Percentiles rank a stretch among this genome's conserved stretches.
These are phyloP conservation scores for Pogonus chalceus DNA, from an alignment of 1,140 invertebrate species.

Conservation along the genomic window DNA sequence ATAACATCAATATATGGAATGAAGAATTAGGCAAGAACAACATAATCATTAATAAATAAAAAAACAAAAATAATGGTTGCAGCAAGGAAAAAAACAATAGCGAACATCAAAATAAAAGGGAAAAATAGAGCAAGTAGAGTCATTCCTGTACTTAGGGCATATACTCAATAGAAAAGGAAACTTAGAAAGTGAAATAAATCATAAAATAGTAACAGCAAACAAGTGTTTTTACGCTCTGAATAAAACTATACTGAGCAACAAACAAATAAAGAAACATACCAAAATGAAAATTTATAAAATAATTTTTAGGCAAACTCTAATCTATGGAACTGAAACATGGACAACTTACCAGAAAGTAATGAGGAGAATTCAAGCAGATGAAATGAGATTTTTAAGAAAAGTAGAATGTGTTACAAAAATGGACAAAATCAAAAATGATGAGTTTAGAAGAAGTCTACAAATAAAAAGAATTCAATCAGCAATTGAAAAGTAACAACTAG, in stretches of 20 bases:
- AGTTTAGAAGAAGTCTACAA: too few relatives aligned
- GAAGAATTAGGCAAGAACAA: background rate
- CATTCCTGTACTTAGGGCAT: background rate
- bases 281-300: background rate
- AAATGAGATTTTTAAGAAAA: background rate
- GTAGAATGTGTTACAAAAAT: background rate
- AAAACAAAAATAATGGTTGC: background rate
- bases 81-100: background rate
- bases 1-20: background rate
- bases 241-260: slow-evolving; percentile 11
- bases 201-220: background rate
- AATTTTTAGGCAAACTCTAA: background rate
- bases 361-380: background rate
- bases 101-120: background rate
- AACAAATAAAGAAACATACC: background rate
- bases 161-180: slow-evolving; percentile 14
- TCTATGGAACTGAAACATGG: background rate
- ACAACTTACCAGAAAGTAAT: background rate
- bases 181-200: background rate
- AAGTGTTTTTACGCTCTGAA: background rate
- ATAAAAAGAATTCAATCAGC: too few relatives aligned
- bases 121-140: background rate
- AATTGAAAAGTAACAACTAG: too few relatives aligned
- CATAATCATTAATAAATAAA: background rate
- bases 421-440: too few relatives aligned